Evolutionary conservation across 1,140 invertebrate species (phyloP).

Genomic region (Drosophila ohnishii): DNA sequence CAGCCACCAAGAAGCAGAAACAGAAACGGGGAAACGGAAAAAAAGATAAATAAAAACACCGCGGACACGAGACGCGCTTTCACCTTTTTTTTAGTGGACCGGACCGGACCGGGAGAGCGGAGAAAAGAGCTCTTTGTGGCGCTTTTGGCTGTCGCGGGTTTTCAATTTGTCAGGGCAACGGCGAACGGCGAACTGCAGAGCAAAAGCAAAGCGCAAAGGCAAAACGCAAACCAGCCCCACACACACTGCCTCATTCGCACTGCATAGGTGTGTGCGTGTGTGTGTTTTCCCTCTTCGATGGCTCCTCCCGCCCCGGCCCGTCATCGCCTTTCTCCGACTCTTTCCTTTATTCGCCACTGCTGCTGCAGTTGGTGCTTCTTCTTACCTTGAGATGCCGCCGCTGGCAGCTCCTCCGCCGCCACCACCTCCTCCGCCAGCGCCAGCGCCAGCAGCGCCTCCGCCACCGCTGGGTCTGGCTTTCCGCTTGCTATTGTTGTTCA

Average conservation of each 20-base stretch:
- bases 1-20: slow-evolving; percentile 14
- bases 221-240: slow-evolving; percentile 50
- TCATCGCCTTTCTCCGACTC: slow-evolving; percentile 9
- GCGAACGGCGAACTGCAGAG: slow-evolving; percentile 38
- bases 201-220: slow-evolving; percentile 33
- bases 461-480: slow-evolving; percentile 79
- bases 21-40: slow-evolving; percentile 7
- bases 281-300: slow-evolving; percentile 21
- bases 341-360: slow-evolving; percentile 48
- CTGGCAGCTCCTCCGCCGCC: slow-evolving; percentile 50
- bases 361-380: slow-evolving; percentile 54
- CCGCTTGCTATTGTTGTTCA: slow-evolving; percentile 81
- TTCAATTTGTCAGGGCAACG: slow-evolving; percentile 63
- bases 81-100: slow-evolving; percentile 61
- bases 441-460: slow-evolving; percentile 43
- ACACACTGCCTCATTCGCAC: slow-evolving; percentile 16
- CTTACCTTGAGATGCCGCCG: slow-evolving; percentile 81
- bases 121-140: slow-evolving; percentile 57
- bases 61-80: slow-evolving; percentile 63
- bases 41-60: slow-evolving; percentile 18
- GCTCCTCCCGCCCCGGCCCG: slow-evolving; percentile 25
- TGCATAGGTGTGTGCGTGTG: slow-evolving; percentile 23
- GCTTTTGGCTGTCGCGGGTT: slow-evolving; percentile 55
- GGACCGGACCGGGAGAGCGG: slow-evolving; percentile 49
- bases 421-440: slow-evolving; percentile 48